A percentile compares a stretch with the other conserved stretches of the same genome.
These are phyloP conservation scores for Ellobium chinense DNA, from an alignment of 2,888 invertebrate genomes.

Conservation along the genomic window DNA sequence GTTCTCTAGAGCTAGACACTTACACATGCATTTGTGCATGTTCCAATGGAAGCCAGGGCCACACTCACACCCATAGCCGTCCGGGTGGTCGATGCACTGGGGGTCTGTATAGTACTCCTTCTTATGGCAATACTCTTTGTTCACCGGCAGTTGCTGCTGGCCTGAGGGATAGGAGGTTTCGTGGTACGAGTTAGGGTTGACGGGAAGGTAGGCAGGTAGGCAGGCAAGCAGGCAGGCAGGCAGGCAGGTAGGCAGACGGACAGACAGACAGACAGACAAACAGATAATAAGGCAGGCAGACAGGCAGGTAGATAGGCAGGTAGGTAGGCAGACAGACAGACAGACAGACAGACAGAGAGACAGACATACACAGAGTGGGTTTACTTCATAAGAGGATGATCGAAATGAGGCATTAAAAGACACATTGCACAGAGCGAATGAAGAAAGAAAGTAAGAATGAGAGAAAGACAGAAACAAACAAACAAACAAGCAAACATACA, in stretches of 20 bases:
- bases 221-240: too few species aligned
- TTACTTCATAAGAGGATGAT: background rate
- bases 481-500: background rate
- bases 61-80: constrained; percentile 78
- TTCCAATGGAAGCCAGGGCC: constrained; percentile 79
- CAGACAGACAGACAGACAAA: background rate
- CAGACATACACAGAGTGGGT: background rate
- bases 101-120: constrained; percentile 75
- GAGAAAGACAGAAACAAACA: background rate
- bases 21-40: constrained; percentile 77
- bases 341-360: background rate
- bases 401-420: background rate
- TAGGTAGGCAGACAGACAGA: background rate
- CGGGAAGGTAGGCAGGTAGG: too few species aligned
- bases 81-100: constrained; percentile 75
- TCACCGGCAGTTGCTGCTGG: background rate
- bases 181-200: too few species aligned
- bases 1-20: too few species aligned
- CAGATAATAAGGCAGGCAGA: background rate
- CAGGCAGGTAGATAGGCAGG: background rate
- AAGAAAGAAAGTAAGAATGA: background rate
- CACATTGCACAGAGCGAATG: background rate
- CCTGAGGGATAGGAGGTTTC: background rate
- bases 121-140: constrained; percentile 57
- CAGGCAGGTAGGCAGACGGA: too few species aligned